phyloP scores from a whole-genome alignment of 1,140 invertebrate species.

The Thaumetopoea pityocampa region DNA sequence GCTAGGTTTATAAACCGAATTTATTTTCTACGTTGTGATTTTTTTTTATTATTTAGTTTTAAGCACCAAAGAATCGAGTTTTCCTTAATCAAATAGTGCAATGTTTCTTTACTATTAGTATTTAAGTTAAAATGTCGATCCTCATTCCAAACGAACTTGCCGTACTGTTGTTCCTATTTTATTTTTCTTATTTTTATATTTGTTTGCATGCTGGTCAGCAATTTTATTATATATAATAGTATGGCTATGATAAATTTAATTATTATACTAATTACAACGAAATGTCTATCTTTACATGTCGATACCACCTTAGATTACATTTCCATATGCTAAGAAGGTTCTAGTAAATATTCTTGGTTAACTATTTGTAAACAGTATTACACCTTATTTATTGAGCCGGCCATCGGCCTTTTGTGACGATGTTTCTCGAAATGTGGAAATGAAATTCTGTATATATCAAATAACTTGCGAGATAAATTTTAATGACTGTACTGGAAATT shows the following conservation, averaged over 20 bases:
- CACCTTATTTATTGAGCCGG: too few relatives aligned
- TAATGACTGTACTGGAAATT: constrained; percentile 12
- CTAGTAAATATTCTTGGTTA: too few relatives aligned
- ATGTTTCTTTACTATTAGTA: constrained; percentile 54
- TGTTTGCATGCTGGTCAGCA: constrained; percentile 44
- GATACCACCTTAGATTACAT: neutral
- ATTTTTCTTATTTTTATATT: constrained; percentile 26
- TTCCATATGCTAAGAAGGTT: too few relatives aligned
- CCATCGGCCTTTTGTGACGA: too few relatives aligned
- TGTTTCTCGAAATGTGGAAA: constrained; percentile 4
- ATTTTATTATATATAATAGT: constrained; percentile 29
- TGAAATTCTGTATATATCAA: constrained; percentile 7
- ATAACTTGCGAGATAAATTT: constrained; percentile 37
- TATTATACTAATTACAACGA: neutral
- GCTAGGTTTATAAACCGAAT: constrained; percentile 42
- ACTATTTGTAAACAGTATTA: too few relatives aligned
- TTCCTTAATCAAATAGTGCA: constrained; percentile 55
- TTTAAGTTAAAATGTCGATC: constrained; percentile 28
- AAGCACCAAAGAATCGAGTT: constrained; percentile 62
- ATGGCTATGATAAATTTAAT: constrained; percentile 14
- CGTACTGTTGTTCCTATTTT: constrained; percentile 37
- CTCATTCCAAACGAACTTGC: neutral
- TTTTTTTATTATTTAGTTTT: constrained; percentile 41
- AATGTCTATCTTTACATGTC: constrained; percentile 3
- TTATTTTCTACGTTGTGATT: constrained; percentile 61